These are phyloP conservation scores for Centroberyx gerrardi DNA, from an alignment of 2,797 vertebrate genomes.

Conservation along the genomic window DNA sequence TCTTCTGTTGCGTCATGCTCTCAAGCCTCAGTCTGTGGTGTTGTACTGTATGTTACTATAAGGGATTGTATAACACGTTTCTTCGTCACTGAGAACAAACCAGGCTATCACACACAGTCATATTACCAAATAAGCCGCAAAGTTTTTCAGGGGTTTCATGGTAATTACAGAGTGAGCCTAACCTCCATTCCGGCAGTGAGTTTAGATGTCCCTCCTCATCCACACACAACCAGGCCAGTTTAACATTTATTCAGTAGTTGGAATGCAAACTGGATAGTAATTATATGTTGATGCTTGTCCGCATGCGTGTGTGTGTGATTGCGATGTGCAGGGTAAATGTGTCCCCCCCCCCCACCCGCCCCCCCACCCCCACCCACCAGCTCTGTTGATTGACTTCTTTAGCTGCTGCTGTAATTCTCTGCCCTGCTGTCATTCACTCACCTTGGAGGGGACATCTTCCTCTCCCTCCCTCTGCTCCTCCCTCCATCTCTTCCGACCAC, in stretches of 20 bases:
- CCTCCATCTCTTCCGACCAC: not conserved
- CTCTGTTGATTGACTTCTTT: conserved; percentile 40
- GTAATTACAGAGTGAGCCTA: not conserved
- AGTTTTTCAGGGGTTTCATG: not conserved
- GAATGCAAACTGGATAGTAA: not conserved
- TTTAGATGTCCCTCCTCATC: not conserved
- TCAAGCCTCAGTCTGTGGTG: not conserved
- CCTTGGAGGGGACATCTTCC: conserved; percentile 52
- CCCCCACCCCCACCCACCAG: conserved; percentile 1
- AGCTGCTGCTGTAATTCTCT: conserved; percentile 47
- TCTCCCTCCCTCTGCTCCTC: not conserved
- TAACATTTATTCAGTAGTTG: not conserved
- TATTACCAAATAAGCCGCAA: not conserved
- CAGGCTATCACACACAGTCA: too few relatives aligned
- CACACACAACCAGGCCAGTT: not conserved
- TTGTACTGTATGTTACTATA: not conserved
- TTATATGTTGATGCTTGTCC: conserved; percentile 10
- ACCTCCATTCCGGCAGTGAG: not conserved
- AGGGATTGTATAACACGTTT: not conserved
- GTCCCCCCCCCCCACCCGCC: conserved; percentile 5
- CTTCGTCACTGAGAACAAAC: not conserved
- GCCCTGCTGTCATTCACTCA: conserved; percentile 46
- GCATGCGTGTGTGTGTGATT: not conserved
- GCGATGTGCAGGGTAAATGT: conserved; percentile 6
- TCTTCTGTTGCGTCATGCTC: not conserved